These are phyloP conservation scores for Sinhomidia bicolor DNA, from an alignment of 2,888 invertebrate species.

Conservation along the genomic window DNA sequence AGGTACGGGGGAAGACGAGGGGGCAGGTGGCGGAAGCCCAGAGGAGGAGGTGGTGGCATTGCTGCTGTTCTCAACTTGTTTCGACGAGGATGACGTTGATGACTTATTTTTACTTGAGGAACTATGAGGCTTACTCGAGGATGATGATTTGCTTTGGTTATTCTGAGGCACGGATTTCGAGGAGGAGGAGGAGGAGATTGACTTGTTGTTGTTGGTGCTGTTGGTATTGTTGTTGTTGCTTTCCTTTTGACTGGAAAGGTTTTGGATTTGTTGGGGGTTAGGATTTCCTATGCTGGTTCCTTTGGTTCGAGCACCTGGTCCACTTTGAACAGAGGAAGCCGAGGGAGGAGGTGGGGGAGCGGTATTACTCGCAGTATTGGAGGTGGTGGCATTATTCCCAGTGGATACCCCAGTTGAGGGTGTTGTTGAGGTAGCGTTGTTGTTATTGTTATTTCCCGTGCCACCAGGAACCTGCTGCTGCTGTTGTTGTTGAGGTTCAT, in stretches of 20 bases:
- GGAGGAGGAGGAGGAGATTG: conserved; percentile 66
- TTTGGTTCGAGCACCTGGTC: conserved; percentile 67
- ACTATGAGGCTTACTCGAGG: conserved; percentile 72
- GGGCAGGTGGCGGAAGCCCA: conserved; percentile 69
- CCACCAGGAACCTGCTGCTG: conserved; percentile 45
- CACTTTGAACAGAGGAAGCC: conserved; percentile 65
- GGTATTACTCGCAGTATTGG: conserved; percentile 5
- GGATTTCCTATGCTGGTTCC: conserved; percentile 37
- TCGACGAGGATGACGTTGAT: conserved; percentile 54
- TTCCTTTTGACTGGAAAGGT: conserved; percentile 64
- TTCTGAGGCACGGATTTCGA: conserved; percentile 77
- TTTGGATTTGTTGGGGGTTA: conserved; percentile 60
- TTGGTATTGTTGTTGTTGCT: conserved; percentile 63
- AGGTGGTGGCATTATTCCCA: conserved; percentile 28
- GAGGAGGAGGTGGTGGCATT: conserved; percentile 45
- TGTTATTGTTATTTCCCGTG: conserved; percentile 49
- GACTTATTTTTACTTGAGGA: conserved; percentile 70
- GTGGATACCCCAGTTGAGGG: conserved; percentile 24
- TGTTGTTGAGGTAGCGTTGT: conserved; percentile 60
- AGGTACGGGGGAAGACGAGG: conserved; percentile 74
- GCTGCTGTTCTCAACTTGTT: conserved; percentile 35
- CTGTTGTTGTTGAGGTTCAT: conserved; percentile 64
- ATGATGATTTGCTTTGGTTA: conserved; percentile 73
- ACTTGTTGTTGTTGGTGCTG: conserved; percentile 65
- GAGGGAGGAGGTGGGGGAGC: conserved; percentile 58